Conservation (phyloP, 2,797 vertebrate genomes). For the Poecilia wingei region DNA sequence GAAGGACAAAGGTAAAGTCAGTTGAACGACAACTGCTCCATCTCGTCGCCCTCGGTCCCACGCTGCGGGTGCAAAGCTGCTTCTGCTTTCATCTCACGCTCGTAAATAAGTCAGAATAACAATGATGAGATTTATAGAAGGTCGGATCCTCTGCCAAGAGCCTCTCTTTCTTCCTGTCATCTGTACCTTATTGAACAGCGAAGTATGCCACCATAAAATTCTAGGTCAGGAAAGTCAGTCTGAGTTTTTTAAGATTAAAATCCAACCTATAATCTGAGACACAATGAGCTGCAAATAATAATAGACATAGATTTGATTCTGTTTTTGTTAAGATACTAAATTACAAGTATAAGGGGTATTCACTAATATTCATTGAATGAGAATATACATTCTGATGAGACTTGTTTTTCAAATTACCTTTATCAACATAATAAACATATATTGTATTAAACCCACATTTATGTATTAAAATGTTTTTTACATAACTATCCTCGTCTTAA, state of each 20-base stretch:
- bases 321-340: background rate
- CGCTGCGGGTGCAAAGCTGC: constrained; percentile 26
- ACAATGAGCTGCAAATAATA: background rate
- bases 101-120: constrained; percentile 52
- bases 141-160: constrained; percentile 12
- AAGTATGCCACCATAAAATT: constrained; percentile 17
- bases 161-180: background rate
- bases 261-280: background rate
- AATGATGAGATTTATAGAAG: constrained; percentile 47
- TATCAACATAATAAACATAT: background rate
- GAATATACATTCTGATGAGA: background rate
- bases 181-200: constrained; percentile 14
- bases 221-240: constrained; percentile 26
- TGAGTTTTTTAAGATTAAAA: background rate
- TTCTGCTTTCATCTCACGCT: constrained; percentile 44
- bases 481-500: background rate
- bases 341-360: background rate
- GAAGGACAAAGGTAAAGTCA: constrained; percentile 55
- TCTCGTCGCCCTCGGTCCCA: background rate
- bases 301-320: background rate
- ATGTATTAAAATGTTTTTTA: background rate
- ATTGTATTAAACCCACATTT: background rate
- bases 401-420: background rate
- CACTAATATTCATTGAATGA: background rate
- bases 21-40: constrained; percentile 21